Base-by-base conservation (phyloP, 2,797 vertebrate species). In the Clarias fuscus region DNA sequence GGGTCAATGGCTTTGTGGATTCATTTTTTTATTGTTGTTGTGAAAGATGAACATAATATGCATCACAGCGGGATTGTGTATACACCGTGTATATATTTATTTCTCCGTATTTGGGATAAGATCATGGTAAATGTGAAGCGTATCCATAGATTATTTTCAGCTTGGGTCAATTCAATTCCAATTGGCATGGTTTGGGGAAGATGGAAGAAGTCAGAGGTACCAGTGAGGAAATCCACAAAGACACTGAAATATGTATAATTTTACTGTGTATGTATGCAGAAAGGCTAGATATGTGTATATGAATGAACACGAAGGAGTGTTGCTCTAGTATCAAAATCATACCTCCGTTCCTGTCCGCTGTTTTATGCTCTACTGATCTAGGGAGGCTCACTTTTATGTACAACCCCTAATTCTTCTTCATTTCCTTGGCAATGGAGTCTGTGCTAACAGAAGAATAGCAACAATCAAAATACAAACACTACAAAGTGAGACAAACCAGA, bases 361-460 rank as follows among this genome's bases (percentile, higher is more conserved):
- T 17, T 33, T 37, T 70, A 70, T 70, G 30, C 7, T 72, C 71
- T 71, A 40, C 48, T 14, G 30, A 43, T 59, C 59, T 70, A 72
- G 30, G 78, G 75, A 65, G 81, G 76, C 82, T 88, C 24, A 67
- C 87, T 87, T 86, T 84, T 70, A 82, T 85, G 77, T 82, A 85
- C 37, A 59, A 75, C 70, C 79, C 30, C 33, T 7, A 80, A 83
- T 79, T 83, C 83, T 85, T 88, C 85, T 87, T 90, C 85, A 89
- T 90, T 88, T 84, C 89, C 89, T 88, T 90, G 86, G 88, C 84
- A 73, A 90, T 90, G 53, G 64, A 87, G 86, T 81, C 75, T 85
- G 65, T 73, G 62, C 59, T 88, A 85, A 85, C 85, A 89, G 65
- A 72, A 53, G 58, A 89, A 72, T 48, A 85, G 76, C 24, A 64